Percentiles rank a stretch among this genome's conserved stretches.
phyloP scores from a whole-genome alignment of 2,888 invertebrate genomes.

The Hyposoter didymator region DNA sequence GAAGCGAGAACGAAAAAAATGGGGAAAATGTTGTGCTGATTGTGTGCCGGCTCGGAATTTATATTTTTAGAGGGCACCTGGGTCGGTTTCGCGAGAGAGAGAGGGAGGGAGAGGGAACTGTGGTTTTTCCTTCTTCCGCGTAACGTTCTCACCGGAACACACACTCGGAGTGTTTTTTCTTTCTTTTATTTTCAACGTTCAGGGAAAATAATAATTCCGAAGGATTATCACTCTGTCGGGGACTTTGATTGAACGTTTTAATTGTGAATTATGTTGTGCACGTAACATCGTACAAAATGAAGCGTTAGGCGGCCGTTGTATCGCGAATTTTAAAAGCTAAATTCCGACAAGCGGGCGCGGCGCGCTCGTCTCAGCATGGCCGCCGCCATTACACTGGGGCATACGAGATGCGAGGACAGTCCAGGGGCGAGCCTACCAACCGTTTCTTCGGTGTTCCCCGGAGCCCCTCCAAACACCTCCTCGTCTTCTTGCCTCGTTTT shows the following conservation, averaged over 20 bases:
- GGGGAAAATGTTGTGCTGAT: constrained; percentile 61
- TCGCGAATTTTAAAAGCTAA: constrained; percentile 73
- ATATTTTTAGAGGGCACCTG: constrained; percentile 83
- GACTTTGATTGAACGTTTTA: background rate
- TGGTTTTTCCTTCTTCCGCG: constrained; percentile 55
- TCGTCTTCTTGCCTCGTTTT: background rate
- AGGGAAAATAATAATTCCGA: constrained; percentile 16
- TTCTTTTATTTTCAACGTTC: constrained; percentile 5
- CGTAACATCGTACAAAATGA: constrained; percentile 9
- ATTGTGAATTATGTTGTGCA: background rate
- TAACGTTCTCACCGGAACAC: constrained; percentile 56
- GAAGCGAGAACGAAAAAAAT: constrained; percentile 47
- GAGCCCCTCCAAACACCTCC: constrained; percentile 54
- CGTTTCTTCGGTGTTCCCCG: constrained; percentile 47
- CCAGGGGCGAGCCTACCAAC: constrained; percentile 75
- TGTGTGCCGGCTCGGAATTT: constrained; percentile 79
- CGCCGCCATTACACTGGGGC: constrained; percentile 81
- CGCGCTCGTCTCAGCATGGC: constrained; percentile 81
- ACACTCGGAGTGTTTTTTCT: constrained; percentile 11
- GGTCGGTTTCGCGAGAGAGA: constrained; percentile 72
- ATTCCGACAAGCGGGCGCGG: constrained; percentile 80
- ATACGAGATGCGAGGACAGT: constrained; percentile 75
- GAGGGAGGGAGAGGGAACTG: constrained; percentile 61
- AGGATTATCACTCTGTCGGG: constrained; percentile 12
- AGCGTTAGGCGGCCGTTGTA: background rate